Base-by-base conservation (phyloP, 2,888 invertebrate genomes). In the Zelleria hepariella region DNA sequence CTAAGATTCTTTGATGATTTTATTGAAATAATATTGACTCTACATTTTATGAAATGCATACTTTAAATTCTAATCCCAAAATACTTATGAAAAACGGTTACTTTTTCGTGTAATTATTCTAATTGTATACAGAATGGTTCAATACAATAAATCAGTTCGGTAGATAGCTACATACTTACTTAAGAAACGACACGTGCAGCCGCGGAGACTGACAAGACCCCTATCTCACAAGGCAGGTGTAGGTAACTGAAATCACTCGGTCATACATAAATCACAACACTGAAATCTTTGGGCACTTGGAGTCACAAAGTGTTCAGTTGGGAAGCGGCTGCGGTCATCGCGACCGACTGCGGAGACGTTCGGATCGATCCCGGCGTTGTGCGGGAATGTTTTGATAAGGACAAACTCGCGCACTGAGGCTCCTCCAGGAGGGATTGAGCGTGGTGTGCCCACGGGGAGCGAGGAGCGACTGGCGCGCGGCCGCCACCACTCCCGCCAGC, bases 331-430 rank as follows among this genome's bases (percentile, higher is more conserved):
- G 25, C 54, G 26, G 78, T 78, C 80, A 79, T 80, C 78, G 80
- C 79, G 79, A 66, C 24, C 64, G 69, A 72, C 72, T 73, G 73
- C 71, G 70, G 70, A 77, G 76, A 79, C 75, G 75, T 76, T 75
- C 80, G 78, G 82, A 87, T 87, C 87, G 87, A 87, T 87, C 74
- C 76, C 74, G 74, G 73, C 21, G 15, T 2, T 8, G 58, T 74
- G 78, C 78, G 77, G 75, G 77, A 75, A 68, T 76, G 77, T 76
- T 80, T 75, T 81, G 84, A 80, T 83, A 80, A 78, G 78, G 76
- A 75, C 67, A 70, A 66, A 67, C 68, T 67, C 67, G 67, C 62
- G 64, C 62, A 61, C 58, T 65, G 59, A 61, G 58, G 62, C 60
- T 58, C 55, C 26, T 52, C 20, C 5, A 51, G 59, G 59, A 56